Base-by-base conservation (phyloP, 2,113 vertebrate species). In the Prochilodus magdalenae region DNA sequence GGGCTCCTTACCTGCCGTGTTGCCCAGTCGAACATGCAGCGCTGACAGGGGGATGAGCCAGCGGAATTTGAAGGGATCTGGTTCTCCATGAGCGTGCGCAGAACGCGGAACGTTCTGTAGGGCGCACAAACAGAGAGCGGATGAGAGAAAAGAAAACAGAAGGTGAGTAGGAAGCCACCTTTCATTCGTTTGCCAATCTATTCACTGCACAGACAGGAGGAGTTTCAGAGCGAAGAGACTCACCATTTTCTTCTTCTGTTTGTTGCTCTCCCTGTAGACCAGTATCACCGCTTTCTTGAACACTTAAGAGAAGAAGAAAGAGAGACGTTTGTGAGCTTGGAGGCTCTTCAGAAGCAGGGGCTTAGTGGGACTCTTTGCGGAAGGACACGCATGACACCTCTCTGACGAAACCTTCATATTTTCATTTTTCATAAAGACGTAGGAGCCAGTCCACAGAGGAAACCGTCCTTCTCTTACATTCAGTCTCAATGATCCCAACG, bases 241-340 rank as follows among this genome's bases (percentile, higher is more conserved):
- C 91, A 99, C 97, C 94, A 93, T 90, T 92, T 98, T 99, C 93
- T 99, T 99, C 87, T 97, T 99, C 77, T 97, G 92, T 90, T 99
- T 98, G 94, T 92, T 96, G 89, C 94, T 96, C 88, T 99, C 98
- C 91, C 97, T 96, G 90, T 96, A 98, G 36, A 99, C 96, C 87
- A 99, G 66, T 88, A 99, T 99, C 91, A 98, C 96, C 0, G 97
- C 98, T 91, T 96, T 96, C 93, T 98, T 99, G 93, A 99, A 99
- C 87, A 98, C 98, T 99, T 86, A 86, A 77, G 88, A 51, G 71
- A 88, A 83, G 85, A n/a, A 26, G 83, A 83, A 90, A 75, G 16
- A 89, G 27, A 84, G 84, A 86, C 20, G 33, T 73, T 8, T 13
- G 22, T 65, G 55, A 75, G 60, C 57, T 63, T 26, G 20, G 29